Conservation (phyloP, 1,140 invertebrate species). For the Lutraria rhynchaena region DNA sequence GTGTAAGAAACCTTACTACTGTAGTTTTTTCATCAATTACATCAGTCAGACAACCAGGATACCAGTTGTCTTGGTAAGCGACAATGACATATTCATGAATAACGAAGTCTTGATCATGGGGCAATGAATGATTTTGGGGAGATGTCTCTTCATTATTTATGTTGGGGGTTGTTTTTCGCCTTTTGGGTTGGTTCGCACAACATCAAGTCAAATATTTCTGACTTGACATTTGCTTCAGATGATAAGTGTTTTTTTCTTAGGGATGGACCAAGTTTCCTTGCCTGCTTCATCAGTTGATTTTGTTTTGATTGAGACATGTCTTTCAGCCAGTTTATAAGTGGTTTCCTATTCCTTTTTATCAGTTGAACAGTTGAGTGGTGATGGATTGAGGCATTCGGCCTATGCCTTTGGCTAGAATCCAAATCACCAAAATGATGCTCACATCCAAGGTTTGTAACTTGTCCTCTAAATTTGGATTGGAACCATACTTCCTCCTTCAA, state of each 20-base stretch:
- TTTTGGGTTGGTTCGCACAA: neutral
- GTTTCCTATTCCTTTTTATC: neutral
- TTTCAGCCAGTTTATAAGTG: neutral
- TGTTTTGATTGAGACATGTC: conserved; percentile 4
- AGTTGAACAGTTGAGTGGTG: conserved; percentile 3
- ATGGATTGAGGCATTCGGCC: too few species aligned
- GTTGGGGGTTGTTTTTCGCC: neutral
- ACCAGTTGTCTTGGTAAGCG: conserved; percentile 22
- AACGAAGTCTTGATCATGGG: too few species aligned
- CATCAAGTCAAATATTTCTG: neutral
- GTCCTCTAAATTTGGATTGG: too few species aligned
- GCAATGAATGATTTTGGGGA: too few species aligned
- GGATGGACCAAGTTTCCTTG: neutral
- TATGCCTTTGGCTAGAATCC: neutral
- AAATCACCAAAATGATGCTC: conserved; percentile 11
- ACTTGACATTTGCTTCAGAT: neutral
- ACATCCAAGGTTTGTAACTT: conserved; percentile 13
- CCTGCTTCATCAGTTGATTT: neutral
- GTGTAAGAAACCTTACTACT: neutral
- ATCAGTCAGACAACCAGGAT: conserved; percentile 9
- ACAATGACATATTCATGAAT: conserved; percentile 24
- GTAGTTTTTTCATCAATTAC: neutral
- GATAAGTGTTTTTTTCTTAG: neutral
- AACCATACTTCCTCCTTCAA: too few species aligned
- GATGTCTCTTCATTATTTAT: neutral